Percentiles rank a stretch among this genome's conserved stretches.
phyloP scores from a whole-genome alignment of 2,797 vertebrate species.

The Hoplostethus mediterraneus region DNA sequence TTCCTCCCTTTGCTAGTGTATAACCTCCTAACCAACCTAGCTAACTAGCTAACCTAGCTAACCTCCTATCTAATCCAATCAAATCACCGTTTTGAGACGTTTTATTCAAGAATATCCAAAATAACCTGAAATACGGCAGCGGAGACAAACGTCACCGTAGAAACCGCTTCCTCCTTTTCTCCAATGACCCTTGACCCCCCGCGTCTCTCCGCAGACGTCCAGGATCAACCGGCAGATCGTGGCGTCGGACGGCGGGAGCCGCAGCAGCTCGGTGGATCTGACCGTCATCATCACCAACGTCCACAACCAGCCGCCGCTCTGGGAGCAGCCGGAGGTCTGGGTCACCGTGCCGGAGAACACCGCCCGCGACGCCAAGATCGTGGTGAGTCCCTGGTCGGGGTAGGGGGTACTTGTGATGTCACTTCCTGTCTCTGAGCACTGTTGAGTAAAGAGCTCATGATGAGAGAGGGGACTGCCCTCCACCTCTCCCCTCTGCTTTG shows the following conservation, averaged over 20 bases:
- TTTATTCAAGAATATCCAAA: too few relatives aligned
- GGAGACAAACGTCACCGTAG: too few relatives aligned
- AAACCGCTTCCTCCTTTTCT: not conserved
- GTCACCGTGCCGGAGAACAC: conserved; percentile 90
- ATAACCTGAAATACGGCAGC: too few relatives aligned
- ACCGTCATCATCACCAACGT: conserved; percentile 88
- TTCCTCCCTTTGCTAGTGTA: not conserved
- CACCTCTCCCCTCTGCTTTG: too few relatives aligned
- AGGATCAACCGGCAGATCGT: conserved; percentile 84
- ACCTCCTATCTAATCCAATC: not conserved
- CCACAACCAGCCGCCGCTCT: conserved; percentile 89
- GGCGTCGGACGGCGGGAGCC: conserved; percentile 90
- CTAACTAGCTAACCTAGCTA: too few relatives aligned
- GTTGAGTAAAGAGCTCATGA: too few relatives aligned
- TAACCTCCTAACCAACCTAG: not conserved
- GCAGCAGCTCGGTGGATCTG: conserved; percentile 89
- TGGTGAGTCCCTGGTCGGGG: conserved; percentile 79
- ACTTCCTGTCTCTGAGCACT: too few relatives aligned
- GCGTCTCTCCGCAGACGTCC: conserved; percentile 72
- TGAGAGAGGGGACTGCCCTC: too few relatives aligned
- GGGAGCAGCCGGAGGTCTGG: conserved; percentile 88
- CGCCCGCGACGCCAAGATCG: conserved; percentile 85
- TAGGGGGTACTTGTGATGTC: too few relatives aligned
- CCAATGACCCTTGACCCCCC: not conserved
- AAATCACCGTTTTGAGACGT: too few relatives aligned